Base-by-base conservation (phyloP, 2,888 invertebrate species). In the Lasioglossum leucozonium region DNA sequence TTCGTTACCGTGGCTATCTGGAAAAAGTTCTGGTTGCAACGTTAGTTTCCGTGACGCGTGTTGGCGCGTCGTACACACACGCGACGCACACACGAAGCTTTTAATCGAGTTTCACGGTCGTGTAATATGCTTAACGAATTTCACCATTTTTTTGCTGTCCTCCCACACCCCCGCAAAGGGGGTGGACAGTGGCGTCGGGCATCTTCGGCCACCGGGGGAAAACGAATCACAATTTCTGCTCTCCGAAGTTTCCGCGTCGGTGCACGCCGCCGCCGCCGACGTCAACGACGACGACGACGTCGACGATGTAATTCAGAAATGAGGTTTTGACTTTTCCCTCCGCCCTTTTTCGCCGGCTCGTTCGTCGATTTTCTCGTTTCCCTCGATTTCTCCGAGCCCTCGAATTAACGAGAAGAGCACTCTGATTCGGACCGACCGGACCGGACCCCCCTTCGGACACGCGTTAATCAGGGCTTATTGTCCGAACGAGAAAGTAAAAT, bases 271-370 rank as follows among this genome's bases (percentile, higher is more conserved):
- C 22, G 51, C 6, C 51, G 51, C 8, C 51, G 51, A 51, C 51
- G 51, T 22, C 51, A 22, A 6, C 51, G 51, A 22, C 51, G 51
- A 51, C 51, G 51, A 51, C 51, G 51, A 65, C 62, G 51, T 26
- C 47, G 51, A 75, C 74, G 71, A 72, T 30, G 84, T 75, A 78
- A 83, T 84, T 83, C 75, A 72, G 79, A 84, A 75, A 84, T 76
- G 83, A 82, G 83, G 79, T 84, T 84, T 72, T 67, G 78, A 40
- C 18, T 62, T 51, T 40, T 13, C 40, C 40, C 69, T n/a, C 11
- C 16, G 18, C 65, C 37, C 13, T 40, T 73, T 73, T 62, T 30
- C 55, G 37, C 30, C 37, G 13, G 8, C 22, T 8, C 58, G 55
- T 58, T 58, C 77, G 40, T 51, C 77, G 51, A 77, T 74, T 78